These are phyloP conservation scores for Rhinatrema bivittatum DNA, from an alignment of 2,797 vertebrate genomes.

Conservation along the genomic window DNA sequence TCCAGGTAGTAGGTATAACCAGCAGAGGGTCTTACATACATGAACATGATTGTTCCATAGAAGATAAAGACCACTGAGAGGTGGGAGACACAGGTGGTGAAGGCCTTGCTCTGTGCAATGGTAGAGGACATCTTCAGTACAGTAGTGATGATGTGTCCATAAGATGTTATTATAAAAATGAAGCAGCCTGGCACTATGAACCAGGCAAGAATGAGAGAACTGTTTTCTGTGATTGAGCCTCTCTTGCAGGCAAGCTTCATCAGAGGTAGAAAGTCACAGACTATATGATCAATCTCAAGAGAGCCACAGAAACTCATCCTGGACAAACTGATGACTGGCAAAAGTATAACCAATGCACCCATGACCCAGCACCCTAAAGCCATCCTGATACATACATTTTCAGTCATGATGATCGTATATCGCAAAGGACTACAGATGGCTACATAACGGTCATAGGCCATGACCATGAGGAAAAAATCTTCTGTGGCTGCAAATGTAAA, in stretches of 20 bases:
- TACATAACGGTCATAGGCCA: slow-evolving; percentile 30
- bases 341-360: slow-evolving; percentile 15
- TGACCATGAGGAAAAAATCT: slow-evolving; percentile 22
- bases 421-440: slow-evolving; percentile 26
- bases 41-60: slow-evolving; percentile 13
- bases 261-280: slow-evolving; percentile 26
- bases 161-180: slow-evolving; percentile 10
- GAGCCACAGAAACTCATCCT: slow-evolving; percentile 19
- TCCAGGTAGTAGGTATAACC: slow-evolving; percentile 5
- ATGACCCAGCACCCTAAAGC: slow-evolving; percentile 22
- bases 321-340: slow-evolving; percentile 13
- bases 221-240: neutral
- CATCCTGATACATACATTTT: slow-evolving; percentile 5
- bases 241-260: slow-evolving; percentile 20
- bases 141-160: slow-evolving; percentile 6
- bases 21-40: slow-evolving; percentile 12
- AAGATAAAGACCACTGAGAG: slow-evolving; percentile 12
- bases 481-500: slow-evolving; percentile 18
- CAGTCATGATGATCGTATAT: slow-evolving; percentile 12
- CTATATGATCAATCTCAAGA: slow-evolving; percentile 22
- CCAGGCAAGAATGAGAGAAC: slow-evolving; percentile 21
- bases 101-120: slow-evolving; percentile 14
- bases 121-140: slow-evolving; percentile 10
- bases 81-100: slow-evolving; percentile 31
- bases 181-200: slow-evolving; percentile 19